These are phyloP conservation scores for Eumerus sabulonum DNA, from an alignment of 2,888 invertebrate genomes.

Conservation along the genomic window DNA sequence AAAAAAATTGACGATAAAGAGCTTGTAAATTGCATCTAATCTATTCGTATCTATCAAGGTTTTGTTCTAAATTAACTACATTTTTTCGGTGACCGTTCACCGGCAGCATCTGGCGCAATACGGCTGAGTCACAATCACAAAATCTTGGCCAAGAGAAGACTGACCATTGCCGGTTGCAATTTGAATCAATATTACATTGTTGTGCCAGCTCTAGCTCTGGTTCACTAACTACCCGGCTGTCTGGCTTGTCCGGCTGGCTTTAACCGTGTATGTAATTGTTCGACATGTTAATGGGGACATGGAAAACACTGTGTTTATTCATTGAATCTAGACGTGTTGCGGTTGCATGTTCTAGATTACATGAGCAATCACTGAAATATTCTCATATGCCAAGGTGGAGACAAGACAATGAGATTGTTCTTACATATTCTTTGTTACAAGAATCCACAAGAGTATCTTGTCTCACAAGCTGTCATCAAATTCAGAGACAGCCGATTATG, in stretches of 20 bases:
- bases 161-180: slow-evolving; percentile 37
- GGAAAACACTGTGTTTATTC: slow-evolving; percentile 55
- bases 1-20: too few species aligned
- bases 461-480: too few species aligned
- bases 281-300: slow-evolving; percentile 60
- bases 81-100: slow-evolving; percentile 55
- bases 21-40: background rate
- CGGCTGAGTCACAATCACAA: slow-evolving; percentile 53
- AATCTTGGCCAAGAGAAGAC: slow-evolving; percentile 48
- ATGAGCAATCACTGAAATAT: slow-evolving; percentile 59
- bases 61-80: slow-evolving; percentile 47
- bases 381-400: slow-evolving; percentile 37
- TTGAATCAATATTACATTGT: slow-evolving; percentile 52
- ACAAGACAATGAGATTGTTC: slow-evolving; percentile 17
- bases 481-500: too few species aligned
- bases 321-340: slow-evolving; percentile 43
- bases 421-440: too few species aligned
- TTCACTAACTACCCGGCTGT: background rate
- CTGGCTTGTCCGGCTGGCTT: slow-evolving; percentile 11
- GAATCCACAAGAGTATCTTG: too few species aligned
- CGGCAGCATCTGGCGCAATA: background rate
- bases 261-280: slow-evolving; percentile 33
- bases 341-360: slow-evolving; percentile 35
- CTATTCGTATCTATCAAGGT: slow-evolving; percentile 7
- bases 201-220: slow-evolving; percentile 2